These are phyloP conservation scores for Sandelia bainsii DNA, from an alignment of 2,797 vertebrate genomes.

Conservation along the genomic window DNA sequence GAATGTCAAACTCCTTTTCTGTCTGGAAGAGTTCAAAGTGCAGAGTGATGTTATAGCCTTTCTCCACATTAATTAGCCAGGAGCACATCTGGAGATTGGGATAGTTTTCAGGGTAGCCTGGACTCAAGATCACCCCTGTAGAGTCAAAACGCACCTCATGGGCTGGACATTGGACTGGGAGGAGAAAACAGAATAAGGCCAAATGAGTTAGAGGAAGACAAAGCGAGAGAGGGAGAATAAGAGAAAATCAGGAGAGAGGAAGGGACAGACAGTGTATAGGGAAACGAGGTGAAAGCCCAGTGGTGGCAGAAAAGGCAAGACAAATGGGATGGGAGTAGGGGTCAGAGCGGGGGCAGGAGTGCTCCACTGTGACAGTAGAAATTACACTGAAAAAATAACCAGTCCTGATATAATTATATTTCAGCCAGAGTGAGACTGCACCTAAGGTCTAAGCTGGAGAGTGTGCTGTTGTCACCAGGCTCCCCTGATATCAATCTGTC, in stretches of 20 bases:
- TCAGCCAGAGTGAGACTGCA: conserved; percentile 51
- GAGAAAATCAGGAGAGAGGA: neutral
- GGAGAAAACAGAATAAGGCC: conserved; percentile 19
- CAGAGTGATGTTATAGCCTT: conserved; percentile 97
- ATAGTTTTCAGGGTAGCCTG: conserved; percentile 95
- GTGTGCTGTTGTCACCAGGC: conserved; percentile 47
- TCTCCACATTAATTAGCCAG: conserved; percentile 97
- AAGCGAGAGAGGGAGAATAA: neutral
- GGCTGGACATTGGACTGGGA: conserved; percentile 93
- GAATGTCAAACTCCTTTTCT: conserved; percentile 98
- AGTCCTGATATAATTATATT: conserved; percentile 66
- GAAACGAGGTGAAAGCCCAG: neutral
- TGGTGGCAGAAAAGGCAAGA: neutral
- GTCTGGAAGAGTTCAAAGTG: conserved; percentile 97
- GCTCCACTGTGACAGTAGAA: conserved; percentile 50
- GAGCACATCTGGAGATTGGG: conserved; percentile 98
- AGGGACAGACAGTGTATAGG: neutral
- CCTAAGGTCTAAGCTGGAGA: conserved; percentile 47
- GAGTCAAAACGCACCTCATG: conserved; percentile 97
- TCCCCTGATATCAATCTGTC: conserved; percentile 65
- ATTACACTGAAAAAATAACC: conserved; percentile 61
- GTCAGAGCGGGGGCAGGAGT: conserved; percentile 11
- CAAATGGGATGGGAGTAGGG: neutral
- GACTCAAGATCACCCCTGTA: conserved; percentile 95
- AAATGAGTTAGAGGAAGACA: neutral